A percentile compares a stretch with the other conserved stretches of the same genome.
phyloP scores from a whole-genome alignment of 1,140 invertebrate species.

The Cephus cinctus region DNA sequence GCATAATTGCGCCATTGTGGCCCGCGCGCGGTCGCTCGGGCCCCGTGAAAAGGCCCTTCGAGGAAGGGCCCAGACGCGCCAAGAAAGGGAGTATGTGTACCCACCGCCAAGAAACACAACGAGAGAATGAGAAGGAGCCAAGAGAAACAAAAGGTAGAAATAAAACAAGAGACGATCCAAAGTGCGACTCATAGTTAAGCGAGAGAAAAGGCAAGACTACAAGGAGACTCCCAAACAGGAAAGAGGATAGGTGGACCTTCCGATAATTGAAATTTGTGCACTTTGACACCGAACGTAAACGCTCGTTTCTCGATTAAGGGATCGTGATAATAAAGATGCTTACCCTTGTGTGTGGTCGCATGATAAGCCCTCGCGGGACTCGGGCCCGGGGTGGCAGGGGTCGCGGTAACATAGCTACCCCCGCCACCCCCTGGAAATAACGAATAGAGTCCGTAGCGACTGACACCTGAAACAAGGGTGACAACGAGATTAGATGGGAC shows the following conservation, averaged over 20 bases:
- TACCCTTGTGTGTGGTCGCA: conserved; percentile 59
- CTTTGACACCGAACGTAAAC: background rate
- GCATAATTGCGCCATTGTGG: conserved; percentile 47
- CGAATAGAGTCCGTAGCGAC: conserved; percentile 61
- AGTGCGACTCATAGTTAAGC: background rate
- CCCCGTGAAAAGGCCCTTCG: conserved; percentile 22
- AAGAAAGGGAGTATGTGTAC: conserved; percentile 7
- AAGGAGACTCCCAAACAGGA: background rate
- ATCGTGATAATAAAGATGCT: conserved; percentile 22
- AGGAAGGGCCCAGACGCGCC: background rate
- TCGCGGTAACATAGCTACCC: conserved; percentile 51
- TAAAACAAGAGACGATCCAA: background rate
- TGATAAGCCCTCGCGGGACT: conserved; percentile 56
- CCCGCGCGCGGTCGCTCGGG: conserved; percentile 15
- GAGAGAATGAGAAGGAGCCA: conserved; percentile 7
- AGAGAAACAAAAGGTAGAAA: conserved; percentile 7
- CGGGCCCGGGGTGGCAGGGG: conserved; percentile 50
- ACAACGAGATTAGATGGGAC: too few relatives aligned
- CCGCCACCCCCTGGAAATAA: conserved; percentile 58
- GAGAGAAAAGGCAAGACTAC: background rate
- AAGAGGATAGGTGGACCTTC: background rate
- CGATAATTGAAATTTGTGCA: background rate
- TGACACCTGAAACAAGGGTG: conserved; percentile 57
- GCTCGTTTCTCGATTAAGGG: background rate
- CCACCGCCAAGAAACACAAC: background rate